Evolutionary conservation across 2,888 invertebrate genomes (phyloP), one percentile per base, ranked within the genome.

Genomic region (Drosophila kanekoi): DNA sequence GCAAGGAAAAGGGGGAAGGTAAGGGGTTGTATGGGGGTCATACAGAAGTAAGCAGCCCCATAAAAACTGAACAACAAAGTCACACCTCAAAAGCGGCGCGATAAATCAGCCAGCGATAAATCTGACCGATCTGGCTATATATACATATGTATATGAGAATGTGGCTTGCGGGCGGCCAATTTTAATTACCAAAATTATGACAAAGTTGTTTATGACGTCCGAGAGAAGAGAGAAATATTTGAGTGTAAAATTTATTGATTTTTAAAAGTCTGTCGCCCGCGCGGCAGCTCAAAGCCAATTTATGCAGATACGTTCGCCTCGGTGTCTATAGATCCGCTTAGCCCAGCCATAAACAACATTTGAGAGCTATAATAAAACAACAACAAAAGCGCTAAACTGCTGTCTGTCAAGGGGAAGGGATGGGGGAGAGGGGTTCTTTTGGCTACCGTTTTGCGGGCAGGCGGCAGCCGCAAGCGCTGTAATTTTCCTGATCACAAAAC

Each of bases 181-280:
- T 89, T 87, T 89, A 89, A 86, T 89, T 89, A 89, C 71, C 87
- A 85, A 89, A 89, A 88, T 89, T 87, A 87, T 89, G 89, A 89
- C 88, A 88, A 87, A 83, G 89, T 89, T 86, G 89, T 82, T 82
- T 88, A 86, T 72, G 85, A 79, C n/a, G n/a, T n/a, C n/a, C n/a
- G n/a, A n/a, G n/a, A 60, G 72, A 72, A 68, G 69, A 72, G 63
- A 45, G 43, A 63, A 85, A 86, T 28, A 74, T 77, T 80, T 79
- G 79, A 60, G 62, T 72, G 70, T 51, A 61, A 61, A 87, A 86
- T 89, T 89, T 87, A 87, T 87, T 89, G 89, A 79, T 87, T 87
- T 89, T 87, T 84, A 87, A 89, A 77, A 87, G 86, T 87, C 72
- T 57, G n/a, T n/a, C n/a, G n/a, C 16, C 6, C 45, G 53, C 9